A percentile compares a stretch with the other conserved stretches of the same genome.
Conservation (phyloP, 1,140 invertebrate species). For the Campodea augens region DNA sequence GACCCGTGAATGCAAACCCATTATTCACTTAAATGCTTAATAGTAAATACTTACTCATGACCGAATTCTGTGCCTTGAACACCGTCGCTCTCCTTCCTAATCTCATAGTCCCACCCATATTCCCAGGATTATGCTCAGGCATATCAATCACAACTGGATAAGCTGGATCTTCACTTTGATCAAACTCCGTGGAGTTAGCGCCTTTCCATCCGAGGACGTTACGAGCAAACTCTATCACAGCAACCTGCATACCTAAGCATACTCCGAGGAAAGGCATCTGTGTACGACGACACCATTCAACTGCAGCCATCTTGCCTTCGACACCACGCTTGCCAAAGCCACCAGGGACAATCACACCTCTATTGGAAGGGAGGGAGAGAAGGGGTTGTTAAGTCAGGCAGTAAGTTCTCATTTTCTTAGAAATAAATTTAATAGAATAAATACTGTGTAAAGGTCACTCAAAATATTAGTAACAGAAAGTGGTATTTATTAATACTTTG, state of each 20-base stretch:
- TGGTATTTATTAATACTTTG: neutral
- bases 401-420: too few relatives aligned
- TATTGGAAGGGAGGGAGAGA: too few relatives aligned
- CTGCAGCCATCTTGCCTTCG: slow-evolving; percentile 89
- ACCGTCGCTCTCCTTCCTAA: slow-evolving; percentile 76
- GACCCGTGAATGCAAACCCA: too few relatives aligned
- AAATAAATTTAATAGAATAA: neutral
- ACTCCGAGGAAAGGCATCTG: slow-evolving; percentile 86
- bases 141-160: slow-evolving; percentile 89
- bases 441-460: neutral
- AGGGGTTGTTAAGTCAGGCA: too few relatives aligned
- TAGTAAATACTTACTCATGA: too few relatives aligned
- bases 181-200: slow-evolving; percentile 66
- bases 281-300: slow-evolving; percentile 76
- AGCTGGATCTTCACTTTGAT: slow-evolving; percentile 44
- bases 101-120: slow-evolving; percentile 95
- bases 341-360: slow-evolving; percentile 88
- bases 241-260: slow-evolving; percentile 90
- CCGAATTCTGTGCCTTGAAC: too few relatives aligned
- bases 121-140: slow-evolving; percentile 87
- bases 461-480: neutral
- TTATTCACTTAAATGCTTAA: too few relatives aligned
- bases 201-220: slow-evolving; percentile 58
- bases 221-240: slow-evolving; percentile 82
- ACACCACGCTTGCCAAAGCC: slow-evolving; percentile 92